Conservation (phyloP, 2,888 invertebrate genomes). For the Yponomeuta evonymella region DNA sequence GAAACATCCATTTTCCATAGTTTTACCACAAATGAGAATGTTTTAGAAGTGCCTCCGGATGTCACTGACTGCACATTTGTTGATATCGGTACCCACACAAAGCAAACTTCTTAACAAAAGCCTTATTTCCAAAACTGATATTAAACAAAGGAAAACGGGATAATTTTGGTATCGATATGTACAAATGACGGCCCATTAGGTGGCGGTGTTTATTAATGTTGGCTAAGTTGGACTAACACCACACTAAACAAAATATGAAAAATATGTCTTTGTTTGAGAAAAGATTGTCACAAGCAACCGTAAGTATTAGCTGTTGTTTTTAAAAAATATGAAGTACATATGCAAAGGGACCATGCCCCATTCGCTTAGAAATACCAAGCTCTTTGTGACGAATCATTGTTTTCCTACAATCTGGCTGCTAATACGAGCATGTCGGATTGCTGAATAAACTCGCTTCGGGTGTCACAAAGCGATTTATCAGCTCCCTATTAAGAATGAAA, state of each 20-base stretch:
- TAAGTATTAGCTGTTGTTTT: neutral
- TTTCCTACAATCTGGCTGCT: conserved; percentile 6
- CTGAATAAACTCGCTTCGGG: neutral
- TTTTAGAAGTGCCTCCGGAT: too few relatives aligned
- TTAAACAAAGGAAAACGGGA: too few relatives aligned
- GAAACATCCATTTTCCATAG: too few relatives aligned
- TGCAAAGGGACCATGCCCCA: neutral
- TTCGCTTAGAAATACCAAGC: neutral
- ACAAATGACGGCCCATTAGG: neutral
- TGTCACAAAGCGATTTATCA: neutral
- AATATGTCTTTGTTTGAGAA: neutral
- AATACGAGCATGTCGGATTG: neutral
- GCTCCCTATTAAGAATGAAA: neutral
- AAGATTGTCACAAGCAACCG: neutral
- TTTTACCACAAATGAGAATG: too few relatives aligned
- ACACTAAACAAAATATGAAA: neutral
- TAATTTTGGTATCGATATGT: too few relatives aligned
- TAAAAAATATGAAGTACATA: neutral
- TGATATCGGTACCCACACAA: too few relatives aligned
- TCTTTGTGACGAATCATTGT: conserved; percentile 2
- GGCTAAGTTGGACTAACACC: neutral
- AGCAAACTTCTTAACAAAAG: too few relatives aligned
- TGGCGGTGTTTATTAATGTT: neutral
- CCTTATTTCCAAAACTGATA: neutral
- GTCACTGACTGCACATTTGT: too few relatives aligned